Base-by-base conservation (phyloP, 2,113 vertebrate species). In the Shinisaurus crocodilurus region DNA sequence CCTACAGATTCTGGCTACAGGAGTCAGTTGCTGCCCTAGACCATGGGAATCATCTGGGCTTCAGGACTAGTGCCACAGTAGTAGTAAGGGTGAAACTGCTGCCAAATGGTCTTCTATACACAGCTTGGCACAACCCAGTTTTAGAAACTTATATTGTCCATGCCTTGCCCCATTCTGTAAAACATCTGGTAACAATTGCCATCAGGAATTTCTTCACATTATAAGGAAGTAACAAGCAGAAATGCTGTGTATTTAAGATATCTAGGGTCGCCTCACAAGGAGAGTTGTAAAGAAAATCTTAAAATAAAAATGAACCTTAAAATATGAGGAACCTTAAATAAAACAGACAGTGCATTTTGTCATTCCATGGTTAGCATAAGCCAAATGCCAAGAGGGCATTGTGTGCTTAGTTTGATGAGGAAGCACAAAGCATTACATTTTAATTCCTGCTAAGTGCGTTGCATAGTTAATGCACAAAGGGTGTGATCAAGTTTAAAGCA, bases 401-500 rank as follows among this genome's bases (percentile, higher is more conserved):
- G 88, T 65, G 54, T 75, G 43, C 20, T 48, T 77, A 63, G 20
- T 76, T 84, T 84, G 82, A 90, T 85, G 88, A 67, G 18, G 81
- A 57, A 92, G 45, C 27, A 40, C 18, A 0, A 67, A 82, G 48
- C 80, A 90, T n/a, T 63, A 29, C 37, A 13, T 76, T 86, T 94
- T 88, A 90, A 92, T 92, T 50, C 8, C 18, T 90, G 0, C 67
- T 90, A 79, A 92, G 43, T 72, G 54, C 5, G 5, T 23, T 9
- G 12, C 89, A 48, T 60, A 25, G 82, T 57, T 92, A 65, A 89
- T 89, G 48, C 16, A 83, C 5, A 29, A 8, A 72, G n/a, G 48
- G 0, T 3, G 0, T 82, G 57, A 48, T 2, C 1, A 57, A 12
- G 63, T 89, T 48, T 65, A 67, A 88, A 79, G 86, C 34, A 18